Evolutionary conservation across 2,888 invertebrate genomes (phyloP), one percentile per base, ranked within the genome.

Genomic region (Tanytarsus gracilentus): DNA sequence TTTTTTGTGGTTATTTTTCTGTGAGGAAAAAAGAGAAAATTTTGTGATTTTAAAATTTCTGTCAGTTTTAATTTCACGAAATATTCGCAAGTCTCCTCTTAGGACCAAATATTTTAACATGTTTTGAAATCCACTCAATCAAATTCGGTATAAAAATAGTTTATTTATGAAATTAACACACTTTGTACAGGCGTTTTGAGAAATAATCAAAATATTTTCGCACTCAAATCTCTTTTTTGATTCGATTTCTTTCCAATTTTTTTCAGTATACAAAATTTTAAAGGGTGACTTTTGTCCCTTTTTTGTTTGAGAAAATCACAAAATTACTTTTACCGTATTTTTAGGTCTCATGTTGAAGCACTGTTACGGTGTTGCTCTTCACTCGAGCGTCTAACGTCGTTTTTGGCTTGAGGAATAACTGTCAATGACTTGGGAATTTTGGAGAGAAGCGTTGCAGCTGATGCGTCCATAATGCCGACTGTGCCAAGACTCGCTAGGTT

Each of bases 361-460:
- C 55, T 55, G 33, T 39, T 39, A 25, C 40, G 25, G 26, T 55
- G 39, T 16, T 30, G 33, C 33, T 53, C 53, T 23, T 53, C 53
- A 33, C 36, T 53, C 4, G 60, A 62, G 27, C 61, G 53, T 21
- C 58, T 40, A 50, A n/a, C n/a, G 14, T 56, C 56, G 8, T 21
- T 29, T 48, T 48, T 58, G 11, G 55, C 40, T 62, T 88, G 87
- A 9, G 87, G 86, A 67, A 88, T 88, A 59, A 89, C 87, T 1
- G 88, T 88, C 65, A 89, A 71, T 2, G 86, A 86, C 70, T 85
- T 87, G 26, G 89, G 89, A 69, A 88, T 86, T 72, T 86, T 86
- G 52, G 88, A 86, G 76, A 88, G 75, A 59, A 81, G 74, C 69
- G 78, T 65, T 48, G 68, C 69, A 51, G 72, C 72, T 21, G 72